phyloP scores from a whole-genome alignment of 2,888 invertebrate genomes.

The Marasmarcha lunaedactyla region DNA sequence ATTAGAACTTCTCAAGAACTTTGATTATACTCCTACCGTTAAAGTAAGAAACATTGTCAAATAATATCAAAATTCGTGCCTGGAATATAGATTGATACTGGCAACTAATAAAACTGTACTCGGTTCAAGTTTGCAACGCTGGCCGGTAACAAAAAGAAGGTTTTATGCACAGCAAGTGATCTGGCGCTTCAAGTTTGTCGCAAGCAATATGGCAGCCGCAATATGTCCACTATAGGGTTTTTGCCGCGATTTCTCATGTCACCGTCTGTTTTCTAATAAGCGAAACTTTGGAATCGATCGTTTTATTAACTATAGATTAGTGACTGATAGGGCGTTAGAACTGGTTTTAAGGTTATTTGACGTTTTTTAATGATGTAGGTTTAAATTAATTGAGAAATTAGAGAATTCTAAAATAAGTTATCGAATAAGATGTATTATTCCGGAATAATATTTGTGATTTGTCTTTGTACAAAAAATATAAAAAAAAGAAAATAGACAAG shows the following conservation, averaged over 20 bases:
- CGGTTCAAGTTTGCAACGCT: constrained; percentile 26
- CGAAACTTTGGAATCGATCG: constrained; percentile 47
- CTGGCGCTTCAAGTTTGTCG: constrained; percentile 33
- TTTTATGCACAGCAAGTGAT: constrained; percentile 28
- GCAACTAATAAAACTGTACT: constrained; percentile 35
- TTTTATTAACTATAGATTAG: constrained; percentile 10
- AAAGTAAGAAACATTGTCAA: constrained; percentile 14
- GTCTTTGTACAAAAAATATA: too few species aligned
- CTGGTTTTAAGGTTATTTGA: too few species aligned
- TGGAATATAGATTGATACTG: constrained; percentile 18
- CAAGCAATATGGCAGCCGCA: constrained; percentile 56
- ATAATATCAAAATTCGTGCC: constrained; percentile 17
- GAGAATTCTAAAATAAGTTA: too few species aligned
- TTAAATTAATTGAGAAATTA: too few species aligned
- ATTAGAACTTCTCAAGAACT: too few species aligned
- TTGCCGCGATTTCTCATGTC: constrained; percentile 59
- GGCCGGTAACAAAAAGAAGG: constrained; percentile 32
- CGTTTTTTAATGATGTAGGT: too few species aligned
- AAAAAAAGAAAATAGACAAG: too few species aligned
- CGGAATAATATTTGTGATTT: too few species aligned
- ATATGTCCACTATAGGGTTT: constrained; percentile 55
- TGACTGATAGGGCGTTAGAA: not conserved
- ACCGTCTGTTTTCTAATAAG: constrained; percentile 56
- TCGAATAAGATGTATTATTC: too few species aligned
- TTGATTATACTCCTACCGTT: constrained; percentile 11